Percentiles rank a stretch among this genome's conserved stretches.
Conservation (phyloP, 1,140 invertebrate genomes). For the Calliopsis andreniformis region DNA sequence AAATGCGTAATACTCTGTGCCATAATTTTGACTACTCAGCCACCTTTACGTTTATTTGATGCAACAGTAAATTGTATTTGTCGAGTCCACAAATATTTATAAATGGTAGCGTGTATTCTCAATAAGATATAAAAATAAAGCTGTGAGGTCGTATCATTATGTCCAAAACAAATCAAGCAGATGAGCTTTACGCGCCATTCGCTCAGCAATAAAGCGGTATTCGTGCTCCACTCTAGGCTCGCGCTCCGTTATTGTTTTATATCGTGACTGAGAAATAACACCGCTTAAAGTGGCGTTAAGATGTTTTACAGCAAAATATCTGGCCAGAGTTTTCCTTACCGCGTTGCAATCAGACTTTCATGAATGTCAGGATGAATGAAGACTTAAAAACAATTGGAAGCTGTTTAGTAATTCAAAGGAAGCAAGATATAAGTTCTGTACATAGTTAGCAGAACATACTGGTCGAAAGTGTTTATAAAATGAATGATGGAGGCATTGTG, state of each 20-base stretch:
- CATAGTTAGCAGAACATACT: too few relatives aligned
- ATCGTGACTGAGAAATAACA: not conserved
- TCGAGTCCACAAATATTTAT: not conserved
- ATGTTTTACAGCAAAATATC: not conserved
- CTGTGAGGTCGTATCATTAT: not conserved
- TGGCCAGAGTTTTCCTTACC: not conserved
- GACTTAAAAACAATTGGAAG: too few relatives aligned
- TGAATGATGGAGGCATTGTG: too few relatives aligned
- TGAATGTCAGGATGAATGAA: not conserved
- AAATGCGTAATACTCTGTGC: too few relatives aligned
- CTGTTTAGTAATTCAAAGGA: too few relatives aligned
- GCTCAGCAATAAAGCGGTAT: slow-evolving; percentile 15
- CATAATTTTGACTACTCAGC: too few relatives aligned
- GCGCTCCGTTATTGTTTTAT: too few relatives aligned
- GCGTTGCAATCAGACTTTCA: not conserved
- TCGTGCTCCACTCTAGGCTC: not conserved
- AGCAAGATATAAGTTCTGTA: too few relatives aligned
- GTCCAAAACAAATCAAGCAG: slow-evolving; percentile 29
- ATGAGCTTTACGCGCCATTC: slow-evolving; percentile 45
- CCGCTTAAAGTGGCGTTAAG: not conserved
- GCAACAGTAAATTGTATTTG: too few relatives aligned
- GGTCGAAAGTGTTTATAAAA: too few relatives aligned
- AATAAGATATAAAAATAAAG: not conserved
- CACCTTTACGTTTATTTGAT: too few relatives aligned
- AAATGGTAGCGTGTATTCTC: not conserved